These are phyloP conservation scores for Erinaceus europaeus DNA, from an alignment of 2,113 vertebrate genomes.

Conservation along the genomic window DNA sequence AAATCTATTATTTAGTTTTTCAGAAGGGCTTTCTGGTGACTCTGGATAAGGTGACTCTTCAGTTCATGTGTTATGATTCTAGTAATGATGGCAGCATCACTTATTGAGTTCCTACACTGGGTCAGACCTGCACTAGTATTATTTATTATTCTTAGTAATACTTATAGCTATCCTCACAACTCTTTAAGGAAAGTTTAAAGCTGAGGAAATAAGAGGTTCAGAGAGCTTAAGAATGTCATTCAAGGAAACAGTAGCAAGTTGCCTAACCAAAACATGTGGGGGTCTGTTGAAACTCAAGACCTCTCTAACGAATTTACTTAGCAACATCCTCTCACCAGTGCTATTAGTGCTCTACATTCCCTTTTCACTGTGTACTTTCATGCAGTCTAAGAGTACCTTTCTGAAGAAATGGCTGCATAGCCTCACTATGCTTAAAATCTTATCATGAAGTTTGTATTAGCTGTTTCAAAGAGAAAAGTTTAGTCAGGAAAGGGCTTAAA, in stretches of 20 bases:
- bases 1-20: neutral
- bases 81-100: neutral
- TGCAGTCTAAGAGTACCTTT: neutral
- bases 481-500: neutral
- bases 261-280: neutral
- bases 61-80: neutral
- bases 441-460: too few relatives aligned
- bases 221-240: neutral
- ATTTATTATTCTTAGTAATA: neutral
- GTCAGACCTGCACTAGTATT: neutral
- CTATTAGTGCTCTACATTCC: neutral
- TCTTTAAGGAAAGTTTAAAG: conserved; percentile 3
- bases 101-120: neutral
- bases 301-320: neutral
- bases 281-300: neutral
- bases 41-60: neutral
- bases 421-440: too few relatives aligned
- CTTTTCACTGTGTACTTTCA: neutral
- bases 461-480: too few relatives aligned
- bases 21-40: neutral
- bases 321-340: neutral
- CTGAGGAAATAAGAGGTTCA: neutral
- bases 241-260: neutral
- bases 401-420: neutral
- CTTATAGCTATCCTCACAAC: neutral